Conservation (phyloP, 2,888 invertebrate genomes). For the Adelognathus sp. region DNA sequence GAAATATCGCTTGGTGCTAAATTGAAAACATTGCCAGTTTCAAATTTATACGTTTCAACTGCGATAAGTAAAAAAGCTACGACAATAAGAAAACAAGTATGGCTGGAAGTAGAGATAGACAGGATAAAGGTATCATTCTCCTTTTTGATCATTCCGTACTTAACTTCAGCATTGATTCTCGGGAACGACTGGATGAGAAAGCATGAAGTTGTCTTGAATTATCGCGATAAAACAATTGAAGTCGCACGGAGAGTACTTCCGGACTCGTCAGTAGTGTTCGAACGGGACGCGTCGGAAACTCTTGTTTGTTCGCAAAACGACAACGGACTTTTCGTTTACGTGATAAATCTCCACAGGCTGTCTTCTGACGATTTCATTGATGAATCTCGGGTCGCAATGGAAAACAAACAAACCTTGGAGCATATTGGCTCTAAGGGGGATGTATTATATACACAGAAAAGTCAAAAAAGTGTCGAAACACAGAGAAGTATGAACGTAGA, state of each 20-base stretch:
- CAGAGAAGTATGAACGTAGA: not conserved
- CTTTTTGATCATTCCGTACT: constrained; percentile 2
- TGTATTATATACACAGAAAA: not conserved
- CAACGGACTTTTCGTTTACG: not conserved
- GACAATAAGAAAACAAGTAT: not conserved
- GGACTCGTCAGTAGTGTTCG: constrained; percentile 6
- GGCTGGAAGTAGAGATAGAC: not conserved
- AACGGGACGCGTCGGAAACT: not conserved
- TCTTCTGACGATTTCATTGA: not conserved
- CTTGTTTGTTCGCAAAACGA: not conserved
- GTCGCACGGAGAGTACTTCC: not conserved
- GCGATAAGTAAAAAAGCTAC: not conserved
- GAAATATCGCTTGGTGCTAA: not conserved
- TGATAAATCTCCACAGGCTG: constrained; percentile 7
- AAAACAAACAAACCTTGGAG: not conserved
- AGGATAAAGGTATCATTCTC: not conserved
- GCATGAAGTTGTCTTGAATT: not conserved
- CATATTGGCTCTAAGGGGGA: not conserved
- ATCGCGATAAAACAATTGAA: not conserved
- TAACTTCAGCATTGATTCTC: not conserved
- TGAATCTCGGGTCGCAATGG: not conserved
- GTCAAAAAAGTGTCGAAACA: not conserved
- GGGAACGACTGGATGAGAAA: not conserved
- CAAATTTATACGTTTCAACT: not conserved
- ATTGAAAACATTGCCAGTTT: not conserved